Base-by-base conservation (phyloP, 2,113 vertebrate species). In the Speoplatyrhinus poulsoni region DNA sequence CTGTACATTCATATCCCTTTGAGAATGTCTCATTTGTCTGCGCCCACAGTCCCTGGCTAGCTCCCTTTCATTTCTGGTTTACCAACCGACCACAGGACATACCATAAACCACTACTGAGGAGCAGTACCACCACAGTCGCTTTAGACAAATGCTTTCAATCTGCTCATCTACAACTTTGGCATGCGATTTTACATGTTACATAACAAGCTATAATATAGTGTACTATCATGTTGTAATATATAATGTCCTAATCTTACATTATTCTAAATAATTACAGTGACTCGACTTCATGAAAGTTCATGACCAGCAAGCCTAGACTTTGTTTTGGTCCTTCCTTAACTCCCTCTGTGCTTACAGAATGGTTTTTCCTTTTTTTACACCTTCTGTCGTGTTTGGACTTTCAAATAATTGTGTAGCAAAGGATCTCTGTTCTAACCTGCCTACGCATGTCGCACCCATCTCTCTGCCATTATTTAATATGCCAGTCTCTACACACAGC, bases 391-490 rank as follows among this genome's bases (percentile, higher is more conserved):
- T 33, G 10, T 62, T 54, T 71, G 75, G 19, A 36, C 13, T 67
- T 33, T 60, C 47, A 54, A 9, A 53, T 9, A 72, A 58, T 12
- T 9, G 4, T 0, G 9, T 1, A 6, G 41, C 46, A 36, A 61
- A 76, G 47, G 61, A 75, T 62, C 56, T 47, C 12, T 17, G 55
- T 32, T 16, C 48, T 17, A 67, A 65, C 85, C 57, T 81, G 85
- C 73, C 73, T 58, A 61, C 36, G 85, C 88, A 85, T 65, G 85
- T n/a, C 26, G n/a, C 17, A 12, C 17, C 55, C 17, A 17, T 56
- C 46, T 62, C 47, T 65, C 19, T 69, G 69, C 62, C 46, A 11
- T 53, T 15, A 4, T 53, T 3, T 41, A 0, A 41, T 41, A 41
- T 0, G 36, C 36, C 36, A 41, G 36, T 41, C 36, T 5, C 36